Conservation (phyloP, 2,113 vertebrate genomes). For the Pontoporia blainvillei region DNA sequence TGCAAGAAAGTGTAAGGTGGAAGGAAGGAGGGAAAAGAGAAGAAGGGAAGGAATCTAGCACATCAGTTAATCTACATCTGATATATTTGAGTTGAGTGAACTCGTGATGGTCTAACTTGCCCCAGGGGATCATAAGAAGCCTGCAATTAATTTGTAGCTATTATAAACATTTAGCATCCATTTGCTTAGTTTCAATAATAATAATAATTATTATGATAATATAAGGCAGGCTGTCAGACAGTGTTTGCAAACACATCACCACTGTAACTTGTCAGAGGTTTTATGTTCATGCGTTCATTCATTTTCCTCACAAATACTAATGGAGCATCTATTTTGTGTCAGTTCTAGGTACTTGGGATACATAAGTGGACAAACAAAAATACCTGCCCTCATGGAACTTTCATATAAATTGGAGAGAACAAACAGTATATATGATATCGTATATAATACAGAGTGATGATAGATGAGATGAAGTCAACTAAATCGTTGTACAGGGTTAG, state of each 20-base stretch:
- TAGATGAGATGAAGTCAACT: background rate
- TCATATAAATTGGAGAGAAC: background rate
- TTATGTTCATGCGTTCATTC: background rate
- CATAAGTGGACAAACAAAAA: background rate
- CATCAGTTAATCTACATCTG: background rate
- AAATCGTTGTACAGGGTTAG: background rate
- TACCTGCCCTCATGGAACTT: background rate
- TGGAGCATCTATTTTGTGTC: background rate
- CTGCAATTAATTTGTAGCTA: background rate
- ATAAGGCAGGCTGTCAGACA: background rate
- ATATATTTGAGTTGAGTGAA: background rate
- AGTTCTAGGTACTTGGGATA: background rate
- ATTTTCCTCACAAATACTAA: background rate
- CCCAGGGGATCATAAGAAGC: background rate
- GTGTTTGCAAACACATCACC: background rate
- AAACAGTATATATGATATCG: background rate
- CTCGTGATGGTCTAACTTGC: background rate
- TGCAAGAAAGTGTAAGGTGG: background rate
- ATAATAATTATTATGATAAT: background rate
- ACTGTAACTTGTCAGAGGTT: background rate
- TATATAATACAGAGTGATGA: background rate
- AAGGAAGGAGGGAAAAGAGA: background rate
- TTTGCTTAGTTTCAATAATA: constrained; percentile 1
- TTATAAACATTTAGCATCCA: background rate
- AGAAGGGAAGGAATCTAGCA: background rate